Percentiles rank a stretch among this genome's conserved stretches.
These are phyloP conservation scores for Kradibia gibbosae DNA, from an alignment of 1,140 invertebrate species.

Conservation along the genomic window DNA sequence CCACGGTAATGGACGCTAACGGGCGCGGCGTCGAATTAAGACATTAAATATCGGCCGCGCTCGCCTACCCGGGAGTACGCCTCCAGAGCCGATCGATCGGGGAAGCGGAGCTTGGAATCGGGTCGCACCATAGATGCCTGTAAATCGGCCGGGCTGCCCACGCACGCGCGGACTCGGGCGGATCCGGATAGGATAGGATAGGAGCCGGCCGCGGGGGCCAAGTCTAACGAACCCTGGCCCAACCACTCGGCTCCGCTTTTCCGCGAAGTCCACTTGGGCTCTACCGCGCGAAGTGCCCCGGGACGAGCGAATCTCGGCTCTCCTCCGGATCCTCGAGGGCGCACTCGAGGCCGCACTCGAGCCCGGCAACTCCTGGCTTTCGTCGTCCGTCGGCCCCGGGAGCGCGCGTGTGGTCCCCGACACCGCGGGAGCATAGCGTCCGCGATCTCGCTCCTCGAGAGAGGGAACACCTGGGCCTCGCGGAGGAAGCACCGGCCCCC, in stretches of 20 bases:
- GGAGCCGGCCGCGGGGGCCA: background rate
- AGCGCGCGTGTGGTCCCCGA: slow-evolving; percentile 25
- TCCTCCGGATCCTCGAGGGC: slow-evolving; percentile 31
- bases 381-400: slow-evolving; percentile 1
- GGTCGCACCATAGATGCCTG: background rate
- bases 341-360: slow-evolving; percentile 29
- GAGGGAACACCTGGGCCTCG: no score
- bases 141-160: background rate
- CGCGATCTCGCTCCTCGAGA: no score
- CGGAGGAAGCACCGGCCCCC: no score
- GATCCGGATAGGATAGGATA: no score
- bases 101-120: background rate
- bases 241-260: background rate
- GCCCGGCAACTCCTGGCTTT: slow-evolving; percentile 27
- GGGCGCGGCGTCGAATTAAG: background rate
- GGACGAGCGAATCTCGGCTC: background rate
- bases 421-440: background rate
- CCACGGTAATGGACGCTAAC: background rate
- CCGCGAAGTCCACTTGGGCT: slow-evolving; percentile 8
- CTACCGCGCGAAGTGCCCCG: background rate
- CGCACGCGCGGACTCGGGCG: no score
- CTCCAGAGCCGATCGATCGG: background rate
- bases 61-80: background rate
- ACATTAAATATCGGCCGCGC: background rate
- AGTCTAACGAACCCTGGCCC: background rate